Evolutionary conservation across 2,113 vertebrate genomes (phyloP).

Genomic region (Saguinus imperator): DNA sequence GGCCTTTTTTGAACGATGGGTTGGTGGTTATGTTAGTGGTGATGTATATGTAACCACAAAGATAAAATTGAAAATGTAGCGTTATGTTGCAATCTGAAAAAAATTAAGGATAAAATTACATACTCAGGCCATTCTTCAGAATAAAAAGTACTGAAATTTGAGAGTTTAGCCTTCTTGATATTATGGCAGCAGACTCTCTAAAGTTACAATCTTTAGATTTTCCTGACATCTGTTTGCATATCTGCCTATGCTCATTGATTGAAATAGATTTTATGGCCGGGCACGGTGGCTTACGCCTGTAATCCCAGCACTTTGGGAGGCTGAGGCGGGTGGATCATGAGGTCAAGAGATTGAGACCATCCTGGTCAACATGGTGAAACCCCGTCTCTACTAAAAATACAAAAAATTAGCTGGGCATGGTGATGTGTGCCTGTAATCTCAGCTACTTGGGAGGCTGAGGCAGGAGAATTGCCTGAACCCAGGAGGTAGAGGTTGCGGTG

Average conservation of each 20-base stretch:
- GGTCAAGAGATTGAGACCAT: no score
- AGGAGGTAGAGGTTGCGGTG: no score
- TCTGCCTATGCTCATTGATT: neutral
- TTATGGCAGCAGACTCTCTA: neutral
- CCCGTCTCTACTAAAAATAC: no score
- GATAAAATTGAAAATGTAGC: conserved; percentile 49
- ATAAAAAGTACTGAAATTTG: conserved; percentile 28
- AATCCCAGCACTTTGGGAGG: no score
- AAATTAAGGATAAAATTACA: conserved; percentile 4
- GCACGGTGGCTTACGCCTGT: no score
- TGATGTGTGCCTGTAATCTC: no score
- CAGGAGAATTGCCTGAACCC: no score
- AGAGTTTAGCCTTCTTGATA: neutral
- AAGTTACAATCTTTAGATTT: conserved; percentile 1
- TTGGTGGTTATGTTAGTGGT: conserved; percentile 65
- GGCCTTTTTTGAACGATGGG: conserved; percentile 79
- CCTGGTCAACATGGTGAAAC: no score
- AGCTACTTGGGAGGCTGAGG: no score
- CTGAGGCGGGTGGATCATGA: no score
- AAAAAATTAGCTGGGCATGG: no score
- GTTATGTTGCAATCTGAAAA: conserved; percentile 52
- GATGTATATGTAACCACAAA: neutral
- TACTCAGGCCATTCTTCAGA: neutral
- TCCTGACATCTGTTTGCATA: neutral
- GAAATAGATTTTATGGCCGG: neutral